A percentile compares a stretch with the other conserved stretches of the same genome.
Conservation (phyloP, 2,797 vertebrate species). For the Cryptoblepharus egeriae region DNA sequence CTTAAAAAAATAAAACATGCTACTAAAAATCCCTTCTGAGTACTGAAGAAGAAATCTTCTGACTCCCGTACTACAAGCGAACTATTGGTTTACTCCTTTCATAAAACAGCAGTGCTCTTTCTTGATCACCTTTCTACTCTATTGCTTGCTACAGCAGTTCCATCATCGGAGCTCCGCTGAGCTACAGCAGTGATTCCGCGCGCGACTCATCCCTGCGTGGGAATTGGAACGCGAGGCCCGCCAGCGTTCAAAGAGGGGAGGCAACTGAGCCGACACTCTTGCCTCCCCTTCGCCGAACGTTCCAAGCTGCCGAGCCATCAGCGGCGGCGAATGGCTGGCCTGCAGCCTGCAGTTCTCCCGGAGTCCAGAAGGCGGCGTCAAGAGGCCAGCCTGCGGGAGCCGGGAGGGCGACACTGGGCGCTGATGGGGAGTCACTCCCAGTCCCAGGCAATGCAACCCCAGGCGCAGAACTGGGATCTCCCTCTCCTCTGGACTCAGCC, state of each 20-base stretch:
- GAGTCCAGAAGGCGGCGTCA: conserved; percentile 92
- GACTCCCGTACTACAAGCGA: no score
- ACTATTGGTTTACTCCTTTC: background rate
- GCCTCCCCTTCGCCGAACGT: background rate
- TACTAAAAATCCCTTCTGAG: background rate
- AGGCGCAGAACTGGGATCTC: no score
- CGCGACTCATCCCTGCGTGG: no score
- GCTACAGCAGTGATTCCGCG: background rate
- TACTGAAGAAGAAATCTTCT: no score
- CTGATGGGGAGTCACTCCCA: no score
- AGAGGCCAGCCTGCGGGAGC: conserved; percentile 84
- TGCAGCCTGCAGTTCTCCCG: conserved; percentile 76
- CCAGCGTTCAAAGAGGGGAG: background rate
- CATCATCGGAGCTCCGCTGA: background rate
- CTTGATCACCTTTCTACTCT: background rate
- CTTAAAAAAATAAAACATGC: background rate
- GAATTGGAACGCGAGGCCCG: background rate
- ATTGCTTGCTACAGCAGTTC: background rate
- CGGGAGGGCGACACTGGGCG: conserved; percentile 43
- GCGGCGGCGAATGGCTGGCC: no score
- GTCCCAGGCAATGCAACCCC: no score
- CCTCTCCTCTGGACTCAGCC: no score
- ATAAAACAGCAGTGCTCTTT: background rate
- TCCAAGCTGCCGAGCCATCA: background rate
- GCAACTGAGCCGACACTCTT: accelerated